Evolutionary conservation across 2,797 vertebrate species (phyloP).

Genomic region (Manis javanica): DNA sequence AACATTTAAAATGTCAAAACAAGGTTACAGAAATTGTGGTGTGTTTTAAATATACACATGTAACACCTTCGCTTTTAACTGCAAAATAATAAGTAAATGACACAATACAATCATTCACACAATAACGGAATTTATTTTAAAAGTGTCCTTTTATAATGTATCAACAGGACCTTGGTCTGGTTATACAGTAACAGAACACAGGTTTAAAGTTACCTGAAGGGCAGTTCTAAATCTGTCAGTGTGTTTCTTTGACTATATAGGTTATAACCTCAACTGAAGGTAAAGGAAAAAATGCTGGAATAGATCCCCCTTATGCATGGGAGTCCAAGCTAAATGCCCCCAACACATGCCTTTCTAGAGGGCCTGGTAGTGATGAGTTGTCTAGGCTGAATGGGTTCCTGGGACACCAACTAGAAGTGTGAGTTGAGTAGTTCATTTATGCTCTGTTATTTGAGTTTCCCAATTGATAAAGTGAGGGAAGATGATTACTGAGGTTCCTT

Average conservation of each 20-base stretch:
- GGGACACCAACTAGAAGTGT: not conserved
- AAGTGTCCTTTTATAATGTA: slow-evolving; percentile 10
- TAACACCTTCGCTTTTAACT: not conserved
- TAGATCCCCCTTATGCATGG: not conserved
- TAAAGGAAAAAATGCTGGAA: not conserved
- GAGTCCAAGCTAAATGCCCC: not conserved
- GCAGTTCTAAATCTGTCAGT: not conserved
- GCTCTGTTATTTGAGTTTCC: not conserved
- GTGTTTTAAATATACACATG: not conserved
- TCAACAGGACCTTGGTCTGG: not conserved
- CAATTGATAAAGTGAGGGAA: not conserved
- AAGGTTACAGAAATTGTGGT: not conserved
- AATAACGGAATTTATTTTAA: not conserved
- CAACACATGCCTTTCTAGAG: not conserved
- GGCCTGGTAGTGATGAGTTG: not conserved
- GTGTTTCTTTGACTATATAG: not conserved
- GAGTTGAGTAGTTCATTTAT: not conserved
- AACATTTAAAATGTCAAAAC: not conserved
- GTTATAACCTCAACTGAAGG: not conserved
- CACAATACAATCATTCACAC: not conserved
- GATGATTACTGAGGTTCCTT: not conserved
- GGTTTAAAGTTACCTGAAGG: not conserved
- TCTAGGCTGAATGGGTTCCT: not conserved
- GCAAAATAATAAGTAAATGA: not conserved
- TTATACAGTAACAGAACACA: not conserved